A percentile compares a stretch with the other conserved stretches of the same genome.
These are phyloP conservation scores for Nasua narica DNA, from an alignment of 2,797 vertebrate species.

Conservation along the genomic window DNA sequence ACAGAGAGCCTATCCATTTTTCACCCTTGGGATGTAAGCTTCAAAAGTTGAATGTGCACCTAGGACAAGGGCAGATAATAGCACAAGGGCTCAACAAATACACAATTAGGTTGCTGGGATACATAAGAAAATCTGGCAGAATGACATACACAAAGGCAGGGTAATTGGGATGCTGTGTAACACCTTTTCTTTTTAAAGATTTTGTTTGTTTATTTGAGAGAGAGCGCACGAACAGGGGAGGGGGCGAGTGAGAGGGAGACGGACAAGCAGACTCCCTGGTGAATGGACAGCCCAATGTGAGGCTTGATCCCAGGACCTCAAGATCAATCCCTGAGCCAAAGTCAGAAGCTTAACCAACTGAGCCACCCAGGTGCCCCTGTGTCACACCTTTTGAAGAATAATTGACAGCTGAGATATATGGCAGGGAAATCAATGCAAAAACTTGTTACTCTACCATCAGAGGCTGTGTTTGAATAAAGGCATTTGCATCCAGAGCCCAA, in stretches of 20 bases:
- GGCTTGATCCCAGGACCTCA: neutral
- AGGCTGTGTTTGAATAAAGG: neutral
- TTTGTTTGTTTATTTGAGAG: neutral
- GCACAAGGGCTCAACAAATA: neutral
- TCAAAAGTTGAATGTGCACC: neutral
- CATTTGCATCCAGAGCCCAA: neutral
- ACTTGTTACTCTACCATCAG: too few relatives aligned
- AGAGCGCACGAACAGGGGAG: neutral
- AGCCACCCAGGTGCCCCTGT: neutral
- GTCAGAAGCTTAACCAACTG: neutral
- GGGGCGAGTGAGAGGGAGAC: neutral
- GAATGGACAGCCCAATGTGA: neutral
- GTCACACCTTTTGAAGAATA: neutral
- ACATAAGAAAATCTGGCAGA: neutral
- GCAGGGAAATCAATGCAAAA: neutral
- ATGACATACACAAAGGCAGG: neutral
- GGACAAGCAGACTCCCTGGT: neutral
- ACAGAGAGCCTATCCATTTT: neutral
- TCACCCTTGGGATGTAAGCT: neutral
- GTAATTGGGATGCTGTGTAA: neutral
- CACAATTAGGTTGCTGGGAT: neutral
- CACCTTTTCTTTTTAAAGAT: neutral
- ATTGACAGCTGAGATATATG: neutral
- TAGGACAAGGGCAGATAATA: neutral
- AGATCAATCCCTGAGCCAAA: neutral